phyloP scores from a whole-genome alignment of 2,797 vertebrate genomes.

The Enteromius unitaeniatus region DNA sequence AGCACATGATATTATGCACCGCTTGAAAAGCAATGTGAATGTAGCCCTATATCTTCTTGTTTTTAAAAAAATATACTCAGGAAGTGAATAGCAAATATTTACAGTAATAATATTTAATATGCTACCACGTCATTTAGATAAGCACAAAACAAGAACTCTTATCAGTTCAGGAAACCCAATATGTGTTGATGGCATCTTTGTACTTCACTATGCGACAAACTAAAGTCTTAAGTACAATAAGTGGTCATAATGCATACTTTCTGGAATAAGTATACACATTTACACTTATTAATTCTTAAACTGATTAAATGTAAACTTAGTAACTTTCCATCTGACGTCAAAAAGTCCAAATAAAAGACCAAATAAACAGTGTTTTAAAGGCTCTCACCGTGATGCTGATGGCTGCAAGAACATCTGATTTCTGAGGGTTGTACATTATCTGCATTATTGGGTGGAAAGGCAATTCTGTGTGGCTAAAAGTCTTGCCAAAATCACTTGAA shows the following conservation, averaged over 20 bases:
- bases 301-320: neutral
- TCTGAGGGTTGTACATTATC: conserved; percentile 84
- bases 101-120: neutral
- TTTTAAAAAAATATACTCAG: neutral
- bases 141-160: neutral
- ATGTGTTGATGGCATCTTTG: neutral
- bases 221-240: neutral
- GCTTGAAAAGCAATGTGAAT: neutral
- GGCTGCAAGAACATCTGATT: conserved; percentile 78
- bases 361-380: neutral
- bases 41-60: neutral
- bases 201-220: neutral
- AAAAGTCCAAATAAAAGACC: no score
- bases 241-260: neutral
- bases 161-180: conserved; percentile 9
- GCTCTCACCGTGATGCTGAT: conserved; percentile 83
- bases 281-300: neutral
- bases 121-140: neutral
- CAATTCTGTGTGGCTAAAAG: conserved; percentile 81
- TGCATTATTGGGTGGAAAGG: conserved; percentile 86
- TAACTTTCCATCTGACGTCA: neutral
- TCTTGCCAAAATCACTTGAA: conserved; percentile 86
- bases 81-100: neutral
- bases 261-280: neutral
- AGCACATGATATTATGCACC: neutral